Evolutionary conservation across 2,888 invertebrate genomes (phyloP).

Genomic region (Podabrus alpinus): DNA sequence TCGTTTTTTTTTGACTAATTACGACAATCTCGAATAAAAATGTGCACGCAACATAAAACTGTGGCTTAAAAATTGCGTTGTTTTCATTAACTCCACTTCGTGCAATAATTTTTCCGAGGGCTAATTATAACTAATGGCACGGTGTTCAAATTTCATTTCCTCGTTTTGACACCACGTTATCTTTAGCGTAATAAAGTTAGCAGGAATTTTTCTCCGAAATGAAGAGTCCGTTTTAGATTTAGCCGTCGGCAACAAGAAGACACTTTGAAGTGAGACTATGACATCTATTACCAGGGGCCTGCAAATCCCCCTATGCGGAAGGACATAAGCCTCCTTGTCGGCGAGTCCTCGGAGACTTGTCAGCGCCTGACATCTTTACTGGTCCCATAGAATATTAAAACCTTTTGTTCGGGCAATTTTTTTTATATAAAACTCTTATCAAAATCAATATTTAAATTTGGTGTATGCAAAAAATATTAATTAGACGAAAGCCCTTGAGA

Average conservation of each 20-base stretch:
- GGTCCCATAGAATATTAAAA: conserved; percentile 21
- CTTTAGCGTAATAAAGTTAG: conserved; percentile 27
- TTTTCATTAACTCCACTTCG: conserved; percentile 14
- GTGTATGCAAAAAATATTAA: background rate
- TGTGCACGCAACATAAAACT: conserved; percentile 12
- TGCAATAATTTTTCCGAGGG: conserved; percentile 18
- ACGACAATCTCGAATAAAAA: conserved; percentile 13
- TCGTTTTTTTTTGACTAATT: conserved; percentile 12
- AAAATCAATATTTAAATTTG: background rate
- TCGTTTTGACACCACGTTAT: conserved; percentile 27
- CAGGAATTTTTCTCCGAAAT: conserved; percentile 22
- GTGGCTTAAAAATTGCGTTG: conserved; percentile 5
- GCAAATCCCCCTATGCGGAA: conserved; percentile 34
- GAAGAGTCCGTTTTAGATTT: conserved; percentile 21
- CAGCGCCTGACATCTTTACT: conserved; percentile 24
- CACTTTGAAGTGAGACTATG: conserved; percentile 33
- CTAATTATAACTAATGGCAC: conserved; percentile 23
- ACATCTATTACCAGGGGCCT: conserved; percentile 36
- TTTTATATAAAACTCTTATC: background rate
- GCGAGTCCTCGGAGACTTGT: conserved; percentile 33
- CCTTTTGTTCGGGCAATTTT: conserved; percentile 3
- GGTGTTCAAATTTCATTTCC: conserved; percentile 28
- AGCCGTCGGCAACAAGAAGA: conserved; percentile 21
- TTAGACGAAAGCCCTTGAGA: background rate
- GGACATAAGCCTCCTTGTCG: conserved; percentile 38